A percentile compares a stretch with the other conserved stretches of the same genome.
Evolutionary conservation across 2,113 vertebrate genomes (phyloP).

Genomic region (Cathartes aura): DNA sequence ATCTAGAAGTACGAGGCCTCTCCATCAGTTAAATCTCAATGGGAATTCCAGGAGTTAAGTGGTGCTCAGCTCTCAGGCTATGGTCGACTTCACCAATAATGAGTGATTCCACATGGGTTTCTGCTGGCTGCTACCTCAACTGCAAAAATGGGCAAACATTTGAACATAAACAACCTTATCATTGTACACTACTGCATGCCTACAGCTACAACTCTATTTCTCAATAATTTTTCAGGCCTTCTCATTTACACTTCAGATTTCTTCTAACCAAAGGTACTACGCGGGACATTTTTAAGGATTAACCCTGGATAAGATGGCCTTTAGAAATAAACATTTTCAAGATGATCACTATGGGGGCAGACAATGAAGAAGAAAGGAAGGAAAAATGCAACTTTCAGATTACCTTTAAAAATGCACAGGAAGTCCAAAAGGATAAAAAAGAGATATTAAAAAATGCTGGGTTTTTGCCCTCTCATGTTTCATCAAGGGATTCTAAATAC

Average conservation of each 20-base stretch:
- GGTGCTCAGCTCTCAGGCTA: neutral
- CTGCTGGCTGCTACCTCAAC: neutral
- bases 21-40: neutral
- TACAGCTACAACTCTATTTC: neutral
- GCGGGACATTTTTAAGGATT: neutral
- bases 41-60: neutral
- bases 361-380: neutral
- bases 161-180: neutral
- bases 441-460: neutral
- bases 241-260: neutral
- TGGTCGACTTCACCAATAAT: fast-evolving
- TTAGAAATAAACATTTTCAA: neutral
- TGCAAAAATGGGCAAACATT: neutral
- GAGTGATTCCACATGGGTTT: neutral
- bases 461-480: conserved; percentile 7
- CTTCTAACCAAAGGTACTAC: neutral
- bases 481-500: conserved; percentile 33
- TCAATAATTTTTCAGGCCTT: neutral
- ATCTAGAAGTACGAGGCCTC: too few species aligned
- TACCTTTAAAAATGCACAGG: neutral
- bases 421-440: neutral
- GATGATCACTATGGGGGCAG: neutral
- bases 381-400: neutral
- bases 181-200: too few species aligned
- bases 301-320: neutral